Conservation (phyloP, 1,140 invertebrate species). For the Globodera rostochiensis region DNA sequence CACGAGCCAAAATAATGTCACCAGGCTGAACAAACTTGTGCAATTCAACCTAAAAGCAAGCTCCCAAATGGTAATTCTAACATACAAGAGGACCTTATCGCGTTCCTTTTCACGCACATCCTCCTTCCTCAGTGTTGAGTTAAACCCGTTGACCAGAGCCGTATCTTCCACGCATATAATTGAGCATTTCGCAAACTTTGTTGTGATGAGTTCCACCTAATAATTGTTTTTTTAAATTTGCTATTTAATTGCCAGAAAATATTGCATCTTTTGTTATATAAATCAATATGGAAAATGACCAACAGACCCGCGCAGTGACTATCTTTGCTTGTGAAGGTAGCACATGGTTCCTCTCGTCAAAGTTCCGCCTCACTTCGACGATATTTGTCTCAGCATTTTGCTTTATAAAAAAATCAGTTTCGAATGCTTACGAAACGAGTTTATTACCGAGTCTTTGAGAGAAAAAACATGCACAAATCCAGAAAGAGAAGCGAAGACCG, state of each 20-base stretch:
- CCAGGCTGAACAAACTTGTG: conserved; percentile 54
- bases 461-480: conserved; percentile 46
- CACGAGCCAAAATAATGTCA: conserved; percentile 54
- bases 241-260: no score
- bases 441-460: conserved; percentile 32
- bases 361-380: conserved; percentile 40
- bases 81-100: conserved; percentile 40
- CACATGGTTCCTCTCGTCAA: conserved; percentile 49
- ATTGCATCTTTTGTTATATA: background rate
- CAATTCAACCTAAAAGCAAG: conserved; percentile 39
- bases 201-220: conserved; percentile 39
- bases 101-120: conserved; percentile 51
- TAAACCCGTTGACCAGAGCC: conserved; percentile 46
- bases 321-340: conserved; percentile 43
- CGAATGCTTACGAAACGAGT: background rate
- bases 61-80: background rate
- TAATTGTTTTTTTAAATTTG: background rate
- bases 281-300: background rate
- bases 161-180: conserved; percentile 56
- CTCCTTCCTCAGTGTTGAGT: conserved; percentile 53
- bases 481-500: conserved; percentile 36
- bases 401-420: conserved; percentile 27
- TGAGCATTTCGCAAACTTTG: conserved; percentile 51
- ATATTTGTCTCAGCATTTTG: conserved; percentile 40
- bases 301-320: conserved; percentile 40